These are phyloP conservation scores for Hafferia zeledoni DNA, from an alignment of 2,797 vertebrate genomes.

Conservation along the genomic window DNA sequence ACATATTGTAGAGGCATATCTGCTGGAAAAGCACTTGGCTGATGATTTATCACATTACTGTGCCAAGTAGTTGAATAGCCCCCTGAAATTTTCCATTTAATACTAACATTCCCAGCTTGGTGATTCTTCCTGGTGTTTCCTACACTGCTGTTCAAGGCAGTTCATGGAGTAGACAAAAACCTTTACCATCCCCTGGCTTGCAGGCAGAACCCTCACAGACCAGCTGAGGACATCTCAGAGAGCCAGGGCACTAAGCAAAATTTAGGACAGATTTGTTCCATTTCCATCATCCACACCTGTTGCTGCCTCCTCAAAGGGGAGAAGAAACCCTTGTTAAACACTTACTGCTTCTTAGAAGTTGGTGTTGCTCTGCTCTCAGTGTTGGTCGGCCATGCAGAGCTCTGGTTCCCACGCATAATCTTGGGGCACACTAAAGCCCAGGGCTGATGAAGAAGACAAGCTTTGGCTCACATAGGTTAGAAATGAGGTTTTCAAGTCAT, in stretches of 20 bases:
- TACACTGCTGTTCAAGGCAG: not conserved
- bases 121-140: not conserved
- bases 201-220: rapidly evolving
- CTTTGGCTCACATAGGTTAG: not conserved
- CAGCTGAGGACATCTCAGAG: not conserved
- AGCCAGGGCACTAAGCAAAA: not conserved
- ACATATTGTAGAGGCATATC: not conserved
- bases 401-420: rapidly evolving
- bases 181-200: not conserved
- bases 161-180: rapidly evolving
- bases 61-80: not conserved
- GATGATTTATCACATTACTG: not conserved
- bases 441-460: not conserved
- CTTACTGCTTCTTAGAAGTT: not conserved
- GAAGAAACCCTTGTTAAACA: not conserved
- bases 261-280: not conserved
- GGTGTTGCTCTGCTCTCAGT: too few species aligned
- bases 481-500: not conserved
- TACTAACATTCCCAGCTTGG: not conserved
- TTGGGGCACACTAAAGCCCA: not conserved
- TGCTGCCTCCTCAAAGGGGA: not conserved
- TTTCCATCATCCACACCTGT: not conserved
- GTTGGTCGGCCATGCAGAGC: rapidly evolving
- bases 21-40: not conserved
- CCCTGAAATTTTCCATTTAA: not conserved